Base-by-base conservation (phyloP, 2,113 vertebrate genomes). In the Rafetus swinhoei region DNA sequence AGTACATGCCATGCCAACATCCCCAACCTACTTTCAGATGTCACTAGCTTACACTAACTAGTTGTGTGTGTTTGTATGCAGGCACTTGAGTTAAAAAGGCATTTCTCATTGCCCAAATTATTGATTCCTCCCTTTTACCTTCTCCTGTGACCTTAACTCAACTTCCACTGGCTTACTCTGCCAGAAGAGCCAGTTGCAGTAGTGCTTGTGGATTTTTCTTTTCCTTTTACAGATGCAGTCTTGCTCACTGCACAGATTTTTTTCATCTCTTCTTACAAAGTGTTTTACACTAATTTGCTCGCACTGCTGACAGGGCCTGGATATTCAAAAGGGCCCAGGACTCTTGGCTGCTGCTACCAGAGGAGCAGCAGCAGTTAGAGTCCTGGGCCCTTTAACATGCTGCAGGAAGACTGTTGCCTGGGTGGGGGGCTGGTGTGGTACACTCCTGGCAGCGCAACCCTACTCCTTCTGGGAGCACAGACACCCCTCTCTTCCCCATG, bases 21-120 rank as follows among this genome's bases (percentile, higher is more conserved):
- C 62, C 27, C 35, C 22, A 24, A 25, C 9, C 72, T 76, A 24
- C 35, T 76, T 76, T 76, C 21, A 76, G 32, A n/a, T 45, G 72
- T 59, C n/a, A 27, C 19, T 3, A 82, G 7, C 1, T 2, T 62
- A 13, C 3, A 10, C 5, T 1, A 18, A 1, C 0, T 5, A 3
- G 4, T 1, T 32, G 4, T 12, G 6, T 22, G 6, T 29, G 1
- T 52, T 10, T 21, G 16, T 32, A 35, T 7, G 8, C 4, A 3
- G 7, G 32, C 16, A n/a, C 65, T 65, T 4, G 3, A 39, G 5
- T 81, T 1, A 82, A 84, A 85, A 81, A 10, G 4, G 21, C 0
- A 1, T 39, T 79, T 45, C 85, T 81, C 53, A 54, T 72, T 82
- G 1, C 27, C 5, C 3, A n/a, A 55, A 25, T 14, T 87, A 1